These are phyloP conservation scores for Drosophila varians DNA, from an alignment of 1,140 invertebrate species.

Conservation along the genomic window DNA sequence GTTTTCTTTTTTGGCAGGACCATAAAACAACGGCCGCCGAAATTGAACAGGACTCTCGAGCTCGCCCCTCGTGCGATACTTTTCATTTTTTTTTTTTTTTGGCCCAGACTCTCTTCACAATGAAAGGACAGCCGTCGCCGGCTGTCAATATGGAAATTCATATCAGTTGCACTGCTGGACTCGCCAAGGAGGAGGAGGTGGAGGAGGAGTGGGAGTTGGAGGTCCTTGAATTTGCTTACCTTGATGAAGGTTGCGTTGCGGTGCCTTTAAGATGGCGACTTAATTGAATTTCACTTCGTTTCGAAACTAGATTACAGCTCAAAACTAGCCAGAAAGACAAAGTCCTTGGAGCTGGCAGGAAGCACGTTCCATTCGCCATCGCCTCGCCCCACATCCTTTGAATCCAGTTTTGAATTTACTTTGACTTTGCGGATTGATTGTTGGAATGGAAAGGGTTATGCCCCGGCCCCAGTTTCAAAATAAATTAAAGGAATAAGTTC, in stretches of 20 bases:
- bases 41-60: conserved; percentile 55
- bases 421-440: conserved; percentile 52
- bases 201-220: background rate
- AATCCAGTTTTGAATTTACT: conserved; percentile 41
- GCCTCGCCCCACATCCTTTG: background rate
- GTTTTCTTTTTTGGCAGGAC: conserved; percentile 7
- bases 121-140: conserved; percentile 63
- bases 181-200: background rate
- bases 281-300: conserved; percentile 63
- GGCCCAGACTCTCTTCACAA: conserved; percentile 12
- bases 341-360: conserved; percentile 37
- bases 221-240: conserved; percentile 4
- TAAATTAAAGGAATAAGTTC: too few species aligned
- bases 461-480: too few species aligned
- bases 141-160: conserved; percentile 81
- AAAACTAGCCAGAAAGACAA: conserved; percentile 53
- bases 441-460: background rate
- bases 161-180: conserved; percentile 62
- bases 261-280: conserved; percentile 49
- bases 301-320: conserved; percentile 59
- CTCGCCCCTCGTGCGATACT: background rate
- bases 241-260: conserved; percentile 16
- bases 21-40: conserved; percentile 76
- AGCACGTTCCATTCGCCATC: conserved; percentile 38
- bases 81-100: background rate